Percentiles rank a stretch among this genome's conserved stretches.
phyloP scores from a whole-genome alignment of 2,113 vertebrate species.

The Gambusia holbrooki region DNA sequence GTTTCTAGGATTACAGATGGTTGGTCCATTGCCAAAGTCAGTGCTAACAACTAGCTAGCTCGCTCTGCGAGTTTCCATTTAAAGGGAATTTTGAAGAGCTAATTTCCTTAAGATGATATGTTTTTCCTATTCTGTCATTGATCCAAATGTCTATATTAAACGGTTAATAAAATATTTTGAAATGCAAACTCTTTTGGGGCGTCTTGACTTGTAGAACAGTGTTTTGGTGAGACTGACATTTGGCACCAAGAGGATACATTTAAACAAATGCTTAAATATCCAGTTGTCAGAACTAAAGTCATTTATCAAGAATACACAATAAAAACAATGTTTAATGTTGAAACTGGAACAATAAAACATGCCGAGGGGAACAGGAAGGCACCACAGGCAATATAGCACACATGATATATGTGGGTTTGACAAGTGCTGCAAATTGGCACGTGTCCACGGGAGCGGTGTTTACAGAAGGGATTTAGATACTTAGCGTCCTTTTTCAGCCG shows the following conservation, averaged over 20 bases:
- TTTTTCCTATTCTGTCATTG: background rate
- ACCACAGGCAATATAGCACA: background rate
- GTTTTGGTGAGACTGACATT: background rate
- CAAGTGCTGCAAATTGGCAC: slow-evolving; percentile 30
- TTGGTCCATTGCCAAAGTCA: background rate
- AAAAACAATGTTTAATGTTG: background rate
- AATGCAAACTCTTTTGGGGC: background rate
- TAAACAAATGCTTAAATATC: background rate
- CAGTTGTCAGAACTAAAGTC: background rate
- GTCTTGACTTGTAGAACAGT: background rate
- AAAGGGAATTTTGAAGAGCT: background rate
- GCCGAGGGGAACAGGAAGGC: background rate
- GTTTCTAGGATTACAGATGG: background rate
- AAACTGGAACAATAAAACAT: background rate
- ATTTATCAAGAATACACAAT: background rate
- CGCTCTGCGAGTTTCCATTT: background rate
- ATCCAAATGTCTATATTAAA: background rate
- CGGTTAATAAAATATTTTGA: background rate
- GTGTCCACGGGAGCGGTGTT: slow-evolving; percentile 31
- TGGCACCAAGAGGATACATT: background rate
- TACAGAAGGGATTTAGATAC: slow-evolving; percentile 35
- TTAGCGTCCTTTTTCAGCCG: slow-evolving; percentile 13
- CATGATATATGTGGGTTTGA: background rate
- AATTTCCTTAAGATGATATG: no score
- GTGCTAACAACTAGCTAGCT: background rate